These are phyloP conservation scores for Acrocephalus kingi DNA, from an alignment of 2,113 vertebrate genomes.

Conservation along the genomic window DNA sequence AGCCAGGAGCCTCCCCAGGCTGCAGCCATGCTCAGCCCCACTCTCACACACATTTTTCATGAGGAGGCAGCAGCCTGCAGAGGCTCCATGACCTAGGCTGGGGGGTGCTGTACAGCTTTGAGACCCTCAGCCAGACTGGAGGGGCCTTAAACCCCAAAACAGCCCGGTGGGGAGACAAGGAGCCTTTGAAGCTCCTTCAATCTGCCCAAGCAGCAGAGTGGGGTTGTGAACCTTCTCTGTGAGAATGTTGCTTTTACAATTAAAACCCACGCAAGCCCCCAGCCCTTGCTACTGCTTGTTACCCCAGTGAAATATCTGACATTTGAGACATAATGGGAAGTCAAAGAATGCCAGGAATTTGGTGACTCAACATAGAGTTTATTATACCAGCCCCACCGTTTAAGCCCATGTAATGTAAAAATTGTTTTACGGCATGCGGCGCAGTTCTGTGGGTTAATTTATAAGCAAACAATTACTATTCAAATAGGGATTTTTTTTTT, in stretches of 20 bases:
- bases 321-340: conserved; percentile 78
- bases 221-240: conserved; percentile 36
- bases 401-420: conserved; percentile 45
- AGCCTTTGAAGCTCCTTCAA: conserved; percentile 3
- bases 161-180: background rate
- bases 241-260: conserved; percentile 59
- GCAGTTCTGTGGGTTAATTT: conserved; percentile 64
- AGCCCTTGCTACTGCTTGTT: conserved; percentile 43
- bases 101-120: background rate
- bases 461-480: conserved; percentile 72
- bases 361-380: conserved; percentile 81
- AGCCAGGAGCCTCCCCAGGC: background rate
- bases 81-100: background rate
- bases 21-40: background rate
- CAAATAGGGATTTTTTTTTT: conserved; percentile 4
- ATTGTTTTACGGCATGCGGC: conserved; percentile 65
- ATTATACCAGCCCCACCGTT: conserved; percentile 53
- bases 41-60: background rate
- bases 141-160: background rate
- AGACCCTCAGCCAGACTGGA: background rate
- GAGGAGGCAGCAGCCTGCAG: background rate
- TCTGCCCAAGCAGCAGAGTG: background rate
- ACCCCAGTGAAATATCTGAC: conserved; percentile 71
- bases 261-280: conserved; percentile 51
- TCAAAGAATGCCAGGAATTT: conserved; percentile 85